Conservation (phyloP, 2,888 invertebrate species). For the Cenopis cana region DNA sequence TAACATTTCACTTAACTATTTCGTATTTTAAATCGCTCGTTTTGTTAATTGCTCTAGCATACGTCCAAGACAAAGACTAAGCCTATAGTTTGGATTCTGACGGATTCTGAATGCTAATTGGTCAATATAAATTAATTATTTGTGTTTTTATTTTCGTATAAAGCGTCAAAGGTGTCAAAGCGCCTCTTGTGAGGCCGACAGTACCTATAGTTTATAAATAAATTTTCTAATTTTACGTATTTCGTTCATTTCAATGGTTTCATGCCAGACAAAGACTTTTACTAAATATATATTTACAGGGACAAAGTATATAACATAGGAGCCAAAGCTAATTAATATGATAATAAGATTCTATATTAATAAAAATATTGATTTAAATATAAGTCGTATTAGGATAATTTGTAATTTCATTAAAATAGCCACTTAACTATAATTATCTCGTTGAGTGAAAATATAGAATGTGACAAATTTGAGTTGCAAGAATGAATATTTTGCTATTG, state of each 20-base stretch:
- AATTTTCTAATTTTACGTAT: background rate
- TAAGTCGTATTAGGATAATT: constrained; percentile 5
- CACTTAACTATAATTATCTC: constrained; percentile 1
- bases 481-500: background rate
- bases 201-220: background rate
- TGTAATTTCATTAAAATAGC: background rate
- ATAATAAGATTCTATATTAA: constrained; percentile 33
- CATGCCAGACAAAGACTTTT: constrained; percentile 23
- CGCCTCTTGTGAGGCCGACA: too few species aligned
- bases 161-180: too few species aligned
- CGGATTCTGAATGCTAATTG: too few species aligned
- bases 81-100: too few species aligned
- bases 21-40: too few species aligned
- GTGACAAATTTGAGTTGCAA: background rate
- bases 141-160: too few species aligned
- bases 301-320: constrained; percentile 39
- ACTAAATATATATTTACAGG: constrained; percentile 44
- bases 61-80: too few species aligned
- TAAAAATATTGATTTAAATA: constrained; percentile 16
- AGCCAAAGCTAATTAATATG: constrained; percentile 48
- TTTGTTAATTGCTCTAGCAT: too few species aligned
- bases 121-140: too few species aligned
- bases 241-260: background rate
- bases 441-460: background rate
- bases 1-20: too few species aligned